Evolutionary conservation across 1,140 invertebrate genomes (phyloP), one percentile per base, ranked within the genome.

Genomic region (Drosophila simulans): DNA sequence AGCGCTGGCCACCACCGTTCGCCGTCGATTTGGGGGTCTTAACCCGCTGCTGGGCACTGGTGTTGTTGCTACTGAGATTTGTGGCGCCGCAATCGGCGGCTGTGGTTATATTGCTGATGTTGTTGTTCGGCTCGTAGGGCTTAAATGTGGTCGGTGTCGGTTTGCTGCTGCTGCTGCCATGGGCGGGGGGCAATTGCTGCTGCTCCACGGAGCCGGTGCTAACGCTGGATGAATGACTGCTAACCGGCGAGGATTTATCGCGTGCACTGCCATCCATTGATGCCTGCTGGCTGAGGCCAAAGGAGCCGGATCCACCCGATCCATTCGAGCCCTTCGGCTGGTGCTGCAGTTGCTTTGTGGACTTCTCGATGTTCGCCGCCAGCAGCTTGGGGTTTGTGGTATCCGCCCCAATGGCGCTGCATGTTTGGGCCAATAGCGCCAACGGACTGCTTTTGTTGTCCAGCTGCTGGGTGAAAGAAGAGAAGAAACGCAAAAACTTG

Each of bases 401-500:
- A 92, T 98, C 98, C 13, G 97, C 96, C 60, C 98, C 98, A 89
- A 99, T 99, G 92, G 97, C 98, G 91, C 97, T 98, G 94, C 98
- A 99, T 42, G 98, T 98, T 93, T 98, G 97, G 25, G 97, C 98
- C 73, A 99, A 93, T 27, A 99, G 93, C 27, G 98, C 98, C 91
- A 99, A 93, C 12, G 98, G 98, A 93, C 97, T 98, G 93, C 98
- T 98, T 94, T 98, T 98, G 54, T 97, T 97, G 93, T 98, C 97
- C 94, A 98, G 94, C 97, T 98, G 95, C 62, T 96, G 96, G 92
- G 93, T 93, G 93, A 93, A 63, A 84, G 92, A 54, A 49, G 22
- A 40, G 20, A 22, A 22, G 3, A 37, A 1, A 27, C 11, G 10
- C 45, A 53, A 3, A 54, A 55, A 3, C 12, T 60, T 34, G 15